Evolutionary conservation across 1,140 invertebrate species (phyloP), one percentile per base, ranked within the genome.

Genomic region (Lepidostoma basale): DNA sequence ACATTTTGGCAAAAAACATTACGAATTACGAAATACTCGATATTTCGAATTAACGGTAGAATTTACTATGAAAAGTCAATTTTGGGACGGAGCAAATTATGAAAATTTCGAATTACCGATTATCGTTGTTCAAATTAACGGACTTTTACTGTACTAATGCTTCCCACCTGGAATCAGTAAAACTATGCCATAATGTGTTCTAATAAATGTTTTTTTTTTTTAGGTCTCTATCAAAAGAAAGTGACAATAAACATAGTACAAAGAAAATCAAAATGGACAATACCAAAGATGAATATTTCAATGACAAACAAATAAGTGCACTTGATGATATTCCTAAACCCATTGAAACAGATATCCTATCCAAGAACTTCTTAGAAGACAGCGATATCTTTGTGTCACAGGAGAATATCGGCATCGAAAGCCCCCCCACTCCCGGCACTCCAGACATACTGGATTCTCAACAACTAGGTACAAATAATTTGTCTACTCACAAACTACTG

Each of bases 171-270:
- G n/a, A n/a, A n/a, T n/a, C n/a, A n/a, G n/a, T n/a, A n/a, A n/a
- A n/a, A n/a, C n/a, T n/a, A n/a, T n/a, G n/a, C n/a, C n/a, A n/a
- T n/a, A n/a, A n/a, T n/a, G n/a, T 18, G 4, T 44, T 8, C 8
- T 9, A 9, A 44, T 44, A 5, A 18, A 9, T 5, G 4, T 59
- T 45, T 44, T 33, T 63, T 49, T 20, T 49, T 42, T 14, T 33
- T 20, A 66, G 63, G n/a, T 66, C 49, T 26, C 49, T 16, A 33
- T 60, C 65, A n/a, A 67, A 67, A 59, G 65, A 67, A 22, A 52
- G 26, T 60, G 65, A 67, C 10, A 60, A 45, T 22, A 59, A 36
- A 20, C 22, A 45, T 33, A 59, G 25, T 59, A 33, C 30, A 47
- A 67, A 45, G 20, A 56, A 33, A 18, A 56, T 28, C 20, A n/a